These are phyloP conservation scores for Drosophila asahinai DNA, from an alignment of 1,140 invertebrate genomes.

Conservation along the genomic window DNA sequence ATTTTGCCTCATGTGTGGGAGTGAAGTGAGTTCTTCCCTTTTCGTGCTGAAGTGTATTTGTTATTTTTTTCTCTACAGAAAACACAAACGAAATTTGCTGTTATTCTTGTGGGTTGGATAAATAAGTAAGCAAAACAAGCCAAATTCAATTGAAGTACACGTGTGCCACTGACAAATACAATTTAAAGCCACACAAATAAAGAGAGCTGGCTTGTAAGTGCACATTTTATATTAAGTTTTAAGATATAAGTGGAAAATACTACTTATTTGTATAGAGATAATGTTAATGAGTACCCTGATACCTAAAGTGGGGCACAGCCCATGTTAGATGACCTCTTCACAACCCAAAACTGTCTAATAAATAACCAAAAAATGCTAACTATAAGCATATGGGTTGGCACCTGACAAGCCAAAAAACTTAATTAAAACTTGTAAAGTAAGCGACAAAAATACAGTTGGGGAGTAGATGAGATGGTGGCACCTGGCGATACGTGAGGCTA, in stretches of 20 bases:
- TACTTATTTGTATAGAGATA: slow-evolving; percentile 6
- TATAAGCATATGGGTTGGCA: background rate
- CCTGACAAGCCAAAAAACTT: slow-evolving; percentile 33
- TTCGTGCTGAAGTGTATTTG: slow-evolving; percentile 22
- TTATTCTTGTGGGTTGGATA: slow-evolving; percentile 24
- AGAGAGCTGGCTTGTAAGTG: background rate
- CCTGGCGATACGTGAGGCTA: slow-evolving; percentile 62
- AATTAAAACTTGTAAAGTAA: slow-evolving; percentile 39
- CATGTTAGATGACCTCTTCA: background rate
- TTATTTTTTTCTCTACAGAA: slow-evolving; percentile 13
- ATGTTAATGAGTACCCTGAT: background rate
- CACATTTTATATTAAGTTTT: background rate
- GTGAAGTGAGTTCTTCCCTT: slow-evolving; percentile 2
- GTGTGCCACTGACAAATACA: slow-evolving; percentile 27
- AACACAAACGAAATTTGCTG: slow-evolving; percentile 31
- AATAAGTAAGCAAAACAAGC: slow-evolving; percentile 43
- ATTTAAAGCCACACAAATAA: slow-evolving; percentile 8
- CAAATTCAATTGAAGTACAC: slow-evolving; percentile 39
- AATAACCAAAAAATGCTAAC: slow-evolving; percentile 8
- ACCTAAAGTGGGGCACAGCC: background rate
- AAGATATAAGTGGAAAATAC: background rate
- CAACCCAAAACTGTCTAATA: slow-evolving; percentile 16
- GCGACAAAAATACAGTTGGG: slow-evolving; percentile 41
- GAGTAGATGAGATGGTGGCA: slow-evolving; percentile 38
- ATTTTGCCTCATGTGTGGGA: slow-evolving; percentile 34